phyloP scores from a whole-genome alignment of 2,113 vertebrate genomes.

The Cyphomyrus plagiostoma region DNA sequence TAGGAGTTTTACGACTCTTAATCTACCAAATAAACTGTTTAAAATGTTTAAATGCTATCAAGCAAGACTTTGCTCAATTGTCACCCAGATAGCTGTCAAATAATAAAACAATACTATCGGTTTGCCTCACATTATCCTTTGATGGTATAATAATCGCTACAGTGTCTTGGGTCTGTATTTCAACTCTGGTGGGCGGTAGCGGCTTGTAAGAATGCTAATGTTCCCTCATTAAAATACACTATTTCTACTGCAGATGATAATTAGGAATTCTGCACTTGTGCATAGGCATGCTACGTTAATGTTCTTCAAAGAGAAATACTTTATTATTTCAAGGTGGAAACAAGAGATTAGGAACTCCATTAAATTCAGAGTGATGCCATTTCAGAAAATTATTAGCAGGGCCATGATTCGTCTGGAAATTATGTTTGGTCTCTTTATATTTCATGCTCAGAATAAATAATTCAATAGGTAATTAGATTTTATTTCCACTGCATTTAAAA shows the following conservation, averaged over 20 bases:
- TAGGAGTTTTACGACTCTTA: neutral
- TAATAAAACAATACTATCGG: neutral
- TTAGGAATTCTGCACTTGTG: neutral
- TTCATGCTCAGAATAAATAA: neutral
- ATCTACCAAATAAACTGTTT: neutral
- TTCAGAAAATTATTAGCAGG: neutral
- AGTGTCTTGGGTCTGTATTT: neutral
- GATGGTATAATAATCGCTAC: neutral
- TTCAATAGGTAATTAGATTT: conserved; percentile 1
- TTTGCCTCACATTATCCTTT: too few relatives aligned
- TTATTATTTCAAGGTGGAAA: conserved; percentile 3
- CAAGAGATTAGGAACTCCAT: neutral
- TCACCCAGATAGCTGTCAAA: neutral
- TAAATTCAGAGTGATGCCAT: neutral
- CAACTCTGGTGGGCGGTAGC: neutral
- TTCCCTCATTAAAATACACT: conserved; percentile 1
- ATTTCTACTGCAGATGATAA: neutral
- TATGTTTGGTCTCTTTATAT: neutral
- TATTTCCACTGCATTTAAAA: neutral
- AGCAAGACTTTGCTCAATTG: neutral
- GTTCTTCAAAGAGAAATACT: neutral
- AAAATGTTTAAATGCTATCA: neutral
- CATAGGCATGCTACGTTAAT: conserved; percentile 10
- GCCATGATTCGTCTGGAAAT: neutral
- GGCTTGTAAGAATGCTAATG: neutral